Evolutionary conservation across 2,113 vertebrate species (phyloP).

Genomic region (Marcusenius ussheri): DNA sequence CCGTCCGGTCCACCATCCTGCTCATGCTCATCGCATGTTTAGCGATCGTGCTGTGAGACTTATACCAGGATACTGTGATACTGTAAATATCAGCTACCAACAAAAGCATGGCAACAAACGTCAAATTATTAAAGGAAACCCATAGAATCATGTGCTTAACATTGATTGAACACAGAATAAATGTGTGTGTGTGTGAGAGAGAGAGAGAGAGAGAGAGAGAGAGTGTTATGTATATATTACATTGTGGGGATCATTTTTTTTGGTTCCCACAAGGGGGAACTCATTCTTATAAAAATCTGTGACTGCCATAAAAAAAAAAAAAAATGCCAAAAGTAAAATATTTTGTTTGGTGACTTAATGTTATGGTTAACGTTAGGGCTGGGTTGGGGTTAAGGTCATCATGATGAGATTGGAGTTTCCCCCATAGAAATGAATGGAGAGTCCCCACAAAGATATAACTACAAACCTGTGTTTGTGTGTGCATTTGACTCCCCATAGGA

Average conservation of each 20-base stretch:
- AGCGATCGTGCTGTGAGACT: not conserved
- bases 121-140: not conserved
- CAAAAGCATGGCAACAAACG: not conserved
- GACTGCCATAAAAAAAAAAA: not conserved
- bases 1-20: not conserved
- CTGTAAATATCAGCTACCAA: not conserved
- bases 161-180: not conserved
- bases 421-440: not conserved
- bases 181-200: not conserved
- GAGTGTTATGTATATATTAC: not conserved
- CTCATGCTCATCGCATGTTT: not conserved
- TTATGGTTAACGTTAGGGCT: not conserved
- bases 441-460: not conserved
- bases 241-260: not conserved
- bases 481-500: not conserved
- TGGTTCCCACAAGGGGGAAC: not conserved
- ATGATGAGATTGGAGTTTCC: not conserved
- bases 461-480: not conserved
- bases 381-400: not conserved
- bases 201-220: too few relatives aligned
- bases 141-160: not conserved
- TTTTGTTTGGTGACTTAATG: not conserved
- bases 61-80: not conserved
- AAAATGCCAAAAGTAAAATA: not conserved
- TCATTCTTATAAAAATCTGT: not conserved